A percentile compares a stretch with the other conserved stretches of the same genome.
These are phyloP conservation scores for Eupeodes latifasciatus DNA, from an alignment of 2,888 invertebrate genomes.

Conservation along the genomic window DNA sequence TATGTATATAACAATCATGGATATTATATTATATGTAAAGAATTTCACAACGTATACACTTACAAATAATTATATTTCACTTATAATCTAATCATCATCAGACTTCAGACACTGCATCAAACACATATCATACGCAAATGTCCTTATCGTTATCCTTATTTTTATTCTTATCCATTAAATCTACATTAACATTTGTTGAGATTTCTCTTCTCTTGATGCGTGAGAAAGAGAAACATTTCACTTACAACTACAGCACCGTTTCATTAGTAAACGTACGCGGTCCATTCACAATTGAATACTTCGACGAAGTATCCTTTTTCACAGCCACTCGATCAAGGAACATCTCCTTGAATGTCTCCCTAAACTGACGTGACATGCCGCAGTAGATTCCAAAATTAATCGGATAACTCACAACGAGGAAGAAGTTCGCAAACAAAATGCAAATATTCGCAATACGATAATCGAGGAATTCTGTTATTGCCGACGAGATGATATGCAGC, in stretches of 20 bases:
- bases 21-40: background rate
- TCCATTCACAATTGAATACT: slow-evolving; percentile 92
- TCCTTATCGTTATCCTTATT: background rate
- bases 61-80: background rate
- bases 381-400: slow-evolving; percentile 98
- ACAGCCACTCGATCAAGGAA: slow-evolving; percentile 87
- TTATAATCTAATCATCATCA: background rate
- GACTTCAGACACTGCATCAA: too few species aligned
- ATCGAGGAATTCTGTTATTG: slow-evolving; percentile 89
- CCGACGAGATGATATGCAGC: slow-evolving; percentile 92
- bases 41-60: slow-evolving; percentile 1
- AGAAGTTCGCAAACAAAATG: slow-evolving; percentile 94
- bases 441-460: slow-evolving; percentile 91
- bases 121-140: slow-evolving; percentile 14
- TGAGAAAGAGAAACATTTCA: slow-evolving; percentile 59
- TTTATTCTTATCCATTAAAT: background rate
- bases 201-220: slow-evolving; percentile 57
- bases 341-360: slow-evolving; percentile 94
- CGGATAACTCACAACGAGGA: slow-evolving; percentile 95
- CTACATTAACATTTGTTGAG: slow-evolving; percentile 19
- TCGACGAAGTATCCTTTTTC: slow-evolving; percentile 89
- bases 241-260: slow-evolving; percentile 86
- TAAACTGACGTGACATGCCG: slow-evolving; percentile 97
- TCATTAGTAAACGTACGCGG: slow-evolving; percentile 93
- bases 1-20: background rate